Conservation (phyloP, 53 echinoderm and acorn worm species). For the Antedon mediterranea region DNA sequence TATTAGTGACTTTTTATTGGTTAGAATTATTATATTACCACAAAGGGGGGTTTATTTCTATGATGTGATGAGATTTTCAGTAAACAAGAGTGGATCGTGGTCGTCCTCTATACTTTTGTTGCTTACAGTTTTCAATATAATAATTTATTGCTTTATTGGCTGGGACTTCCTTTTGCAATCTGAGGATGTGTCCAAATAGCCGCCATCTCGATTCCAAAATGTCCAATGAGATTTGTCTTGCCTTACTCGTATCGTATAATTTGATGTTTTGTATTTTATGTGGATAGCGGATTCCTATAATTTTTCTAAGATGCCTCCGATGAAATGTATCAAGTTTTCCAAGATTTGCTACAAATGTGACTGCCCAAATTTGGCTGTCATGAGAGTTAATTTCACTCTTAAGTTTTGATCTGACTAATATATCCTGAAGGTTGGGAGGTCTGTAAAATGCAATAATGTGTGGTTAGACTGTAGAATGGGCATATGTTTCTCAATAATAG, state of each 20-base stretch:
- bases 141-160: not conserved
- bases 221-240: not conserved
- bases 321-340: not conserved
- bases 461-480: too few relatives aligned
- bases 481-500: too few relatives aligned
- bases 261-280: not conserved
- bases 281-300: not conserved
- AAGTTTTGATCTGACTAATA: too few relatives aligned
- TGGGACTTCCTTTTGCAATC: not conserved
- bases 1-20: too few relatives aligned
- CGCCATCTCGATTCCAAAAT: not conserved
- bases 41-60: too few relatives aligned
- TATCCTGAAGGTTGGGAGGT: too few relatives aligned
- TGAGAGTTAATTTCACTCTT: too few relatives aligned
- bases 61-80: too few relatives aligned
- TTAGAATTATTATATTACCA: too few relatives aligned
- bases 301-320: not conserved
- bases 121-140: not conserved
- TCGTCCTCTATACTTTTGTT: not conserved
- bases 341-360: too few relatives aligned
- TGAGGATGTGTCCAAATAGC: not conserved
- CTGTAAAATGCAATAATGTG: too few relatives aligned
- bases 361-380: too few relatives aligned
- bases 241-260: not conserved
- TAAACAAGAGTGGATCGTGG: not conserved